Evolutionary conservation across 2,113 vertebrate genomes (phyloP).

Genomic region (Sinocyclocheilus rhinocerous): DNA sequence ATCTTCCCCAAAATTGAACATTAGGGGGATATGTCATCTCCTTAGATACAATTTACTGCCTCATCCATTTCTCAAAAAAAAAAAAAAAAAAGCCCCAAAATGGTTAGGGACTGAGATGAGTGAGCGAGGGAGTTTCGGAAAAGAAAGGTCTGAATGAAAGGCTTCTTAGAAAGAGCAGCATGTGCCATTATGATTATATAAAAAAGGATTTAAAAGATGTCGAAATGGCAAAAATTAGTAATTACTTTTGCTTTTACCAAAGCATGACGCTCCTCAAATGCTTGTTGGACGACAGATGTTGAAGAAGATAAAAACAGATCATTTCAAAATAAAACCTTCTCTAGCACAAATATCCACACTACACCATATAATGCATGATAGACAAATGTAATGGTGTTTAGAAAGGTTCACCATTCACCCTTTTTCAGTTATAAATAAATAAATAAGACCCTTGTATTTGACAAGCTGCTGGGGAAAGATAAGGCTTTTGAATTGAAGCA

Average conservation of each 20-base stretch:
- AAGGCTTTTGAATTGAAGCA: constrained; percentile 61
- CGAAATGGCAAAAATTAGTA: constrained; percentile 24
- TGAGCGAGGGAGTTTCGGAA: constrained; percentile 17
- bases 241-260: constrained; percentile 46
- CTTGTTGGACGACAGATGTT: constrained; percentile 22
- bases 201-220: constrained; percentile 30
- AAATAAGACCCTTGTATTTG: constrained; percentile 60
- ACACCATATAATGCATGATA: constrained; percentile 59
- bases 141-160: constrained; percentile 29
- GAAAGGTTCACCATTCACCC: neutral
- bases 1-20: constrained; percentile 66
- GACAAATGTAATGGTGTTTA: constrained; percentile 52
- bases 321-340: constrained; percentile 5
- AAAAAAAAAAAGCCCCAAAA: constrained; percentile 48
- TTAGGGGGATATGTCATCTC: constrained; percentile 70
- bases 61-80: constrained; percentile 55
- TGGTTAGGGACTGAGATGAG: constrained; percentile 44
- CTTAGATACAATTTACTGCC: constrained; percentile 62
- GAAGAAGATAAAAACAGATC: neutral
- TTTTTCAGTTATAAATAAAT: neutral
- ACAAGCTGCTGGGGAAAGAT: constrained; percentile 73
- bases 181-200: constrained; percentile 23
- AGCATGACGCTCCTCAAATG: neutral
- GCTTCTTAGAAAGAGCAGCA: constrained; percentile 24
- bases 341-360: neutral